Base-by-base conservation (phyloP, 2,797 vertebrate genomes). In the Iguana delicatissima region DNA sequence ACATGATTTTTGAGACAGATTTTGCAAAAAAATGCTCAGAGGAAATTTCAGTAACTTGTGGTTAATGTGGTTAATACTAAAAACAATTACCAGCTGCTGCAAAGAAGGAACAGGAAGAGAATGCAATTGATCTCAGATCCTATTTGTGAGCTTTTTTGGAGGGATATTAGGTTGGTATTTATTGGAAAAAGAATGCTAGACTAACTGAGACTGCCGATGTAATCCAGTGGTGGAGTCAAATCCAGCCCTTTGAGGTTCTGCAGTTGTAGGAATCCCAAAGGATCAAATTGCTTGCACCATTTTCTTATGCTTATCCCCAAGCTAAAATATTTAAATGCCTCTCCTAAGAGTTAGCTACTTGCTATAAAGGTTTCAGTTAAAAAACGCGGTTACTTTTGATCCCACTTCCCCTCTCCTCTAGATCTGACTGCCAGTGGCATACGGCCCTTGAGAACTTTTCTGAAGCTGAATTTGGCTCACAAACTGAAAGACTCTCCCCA, bases 31-130 rank as follows among this genome's bases (percentile, higher is more conserved):
- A 93, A 95, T 95, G 86, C 95, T 90, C 93, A 94, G 80, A 94
- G 93, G 95, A 96, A 96, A 94, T 93, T 93, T 91, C 94, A 93
- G 88, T 84, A 80, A 82, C 87, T 74, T 93, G 93, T 0, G 95
- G 93, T 9, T 95, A 92, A 93, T 92, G 93, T 0, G 95, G 93
- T 9, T 95, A 92, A 93, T 92, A 4, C 42, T 46, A 46, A 7
- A 67, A 62, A 59, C 29, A 32, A 62, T 22, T 84, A 64, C 14
- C 32, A 77, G 22, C 57, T 85, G 3, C 42, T n/a, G 62, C 69
- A 8, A 29, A 29, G 29, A 9, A 29, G 29, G 69, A 24, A 22
- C 18, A 64, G 29, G 29, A 6, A 5, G 22, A 20, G 4, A 38
- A 29, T 6, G 16, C 13, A 1, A 32, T n/a, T 81, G 50, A 26